phyloP scores from a whole-genome alignment of 2,113 vertebrate species.

The Xyrauchen texanus region DNA sequence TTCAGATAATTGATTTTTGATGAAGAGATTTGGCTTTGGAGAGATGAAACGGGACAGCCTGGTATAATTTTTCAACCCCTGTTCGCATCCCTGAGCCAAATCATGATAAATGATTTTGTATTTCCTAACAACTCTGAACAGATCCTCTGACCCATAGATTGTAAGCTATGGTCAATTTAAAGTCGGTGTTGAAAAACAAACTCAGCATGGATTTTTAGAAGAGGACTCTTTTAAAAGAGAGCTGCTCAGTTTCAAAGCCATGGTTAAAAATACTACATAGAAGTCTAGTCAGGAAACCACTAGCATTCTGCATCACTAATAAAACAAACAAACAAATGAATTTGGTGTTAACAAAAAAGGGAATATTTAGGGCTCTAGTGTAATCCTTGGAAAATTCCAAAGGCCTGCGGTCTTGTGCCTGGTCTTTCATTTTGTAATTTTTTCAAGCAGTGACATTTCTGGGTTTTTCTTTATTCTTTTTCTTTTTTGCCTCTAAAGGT shows the following conservation, averaged over 20 bases:
- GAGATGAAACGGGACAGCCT: background rate
- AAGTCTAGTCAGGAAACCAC: conserved; percentile 61
- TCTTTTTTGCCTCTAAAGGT: no score
- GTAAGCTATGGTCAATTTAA: conserved; percentile 36
- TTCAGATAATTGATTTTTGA: conserved; percentile 12
- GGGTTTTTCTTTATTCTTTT: no score
- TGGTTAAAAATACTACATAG: conserved; percentile 54
- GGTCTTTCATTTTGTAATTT: no score
- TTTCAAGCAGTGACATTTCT: no score
- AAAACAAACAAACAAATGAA: conserved; percentile 62
- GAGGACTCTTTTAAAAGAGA: background rate
- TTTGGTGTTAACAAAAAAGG: conserved; percentile 46
- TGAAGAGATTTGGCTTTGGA: conserved; percentile 19
- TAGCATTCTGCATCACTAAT: conserved; percentile 58
- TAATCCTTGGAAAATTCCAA: conserved; percentile 58
- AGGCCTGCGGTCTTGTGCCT: background rate
- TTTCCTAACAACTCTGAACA: conserved; percentile 13
- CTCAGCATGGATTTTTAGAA: background rate
- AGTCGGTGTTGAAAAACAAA: conserved; percentile 56
- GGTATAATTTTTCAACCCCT: conserved; percentile 10
- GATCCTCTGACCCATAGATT: background rate
- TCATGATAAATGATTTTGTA: conserved; percentile 17
- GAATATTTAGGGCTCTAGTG: conserved; percentile 40
- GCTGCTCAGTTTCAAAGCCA: background rate
- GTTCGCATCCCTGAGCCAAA: background rate